Evolutionary conservation across 2,797 vertebrate species (phyloP).

Genomic region (Catamblyrhynchus diadema): DNA sequence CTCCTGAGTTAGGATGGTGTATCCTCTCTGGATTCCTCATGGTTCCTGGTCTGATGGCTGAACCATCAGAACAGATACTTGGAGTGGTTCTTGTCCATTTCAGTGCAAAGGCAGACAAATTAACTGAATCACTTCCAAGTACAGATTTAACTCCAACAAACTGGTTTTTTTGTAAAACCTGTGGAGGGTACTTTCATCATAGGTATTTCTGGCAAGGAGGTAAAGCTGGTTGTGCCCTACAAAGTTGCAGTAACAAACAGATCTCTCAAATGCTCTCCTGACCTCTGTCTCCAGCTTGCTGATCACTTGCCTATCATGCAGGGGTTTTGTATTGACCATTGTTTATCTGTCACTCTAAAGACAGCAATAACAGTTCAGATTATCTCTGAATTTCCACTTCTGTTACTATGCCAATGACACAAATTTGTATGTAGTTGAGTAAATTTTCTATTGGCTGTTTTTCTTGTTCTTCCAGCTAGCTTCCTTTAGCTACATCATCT

Average conservation of each 20-base stretch:
- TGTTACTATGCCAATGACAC: not conserved
- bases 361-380: not conserved
- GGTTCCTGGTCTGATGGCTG: not conserved
- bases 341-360: not conserved
- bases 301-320: not conserved
- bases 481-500: not conserved
- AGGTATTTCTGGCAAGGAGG: not conserved
- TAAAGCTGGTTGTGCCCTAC: not conserved
- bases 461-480: not conserved
- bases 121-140: not conserved
- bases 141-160: not conserved
- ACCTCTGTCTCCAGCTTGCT: not conserved
- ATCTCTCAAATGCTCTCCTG: not conserved
- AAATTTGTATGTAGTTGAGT: not conserved
- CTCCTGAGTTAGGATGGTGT: not conserved
- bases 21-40: not conserved
- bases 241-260: not conserved
- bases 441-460: not conserved
- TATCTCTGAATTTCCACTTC: not conserved
- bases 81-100: not conserved
- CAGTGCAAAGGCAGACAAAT: not conserved
- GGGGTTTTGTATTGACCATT: not conserved
- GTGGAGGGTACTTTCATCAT: rapidly evolving
- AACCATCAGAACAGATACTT: not conserved
- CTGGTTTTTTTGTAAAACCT: not conserved